Evolutionary conservation across 2,113 vertebrate species (phyloP).

Genomic region (Coturnix japonica): DNA sequence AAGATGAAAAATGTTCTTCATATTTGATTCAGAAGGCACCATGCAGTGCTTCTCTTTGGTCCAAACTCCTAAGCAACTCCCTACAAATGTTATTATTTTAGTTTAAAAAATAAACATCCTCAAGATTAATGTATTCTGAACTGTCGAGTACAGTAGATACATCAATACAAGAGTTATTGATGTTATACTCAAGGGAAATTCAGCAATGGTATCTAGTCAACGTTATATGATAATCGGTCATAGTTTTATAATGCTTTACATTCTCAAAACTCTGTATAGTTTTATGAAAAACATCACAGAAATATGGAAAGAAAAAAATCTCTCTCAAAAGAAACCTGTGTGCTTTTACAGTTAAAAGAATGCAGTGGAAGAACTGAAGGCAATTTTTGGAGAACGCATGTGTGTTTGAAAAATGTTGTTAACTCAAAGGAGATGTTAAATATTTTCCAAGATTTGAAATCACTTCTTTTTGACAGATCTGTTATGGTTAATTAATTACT

Average conservation of each 20-base stretch:
- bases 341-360: constrained; percentile 60
- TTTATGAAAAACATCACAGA: constrained; percentile 33
- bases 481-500: constrained; percentile 82
- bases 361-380: constrained; percentile 5
- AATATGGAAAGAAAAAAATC: not conserved
- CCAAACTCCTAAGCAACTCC: not conserved
- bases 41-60: not conserved
- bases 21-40: not conserved
- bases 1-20: not conserved
- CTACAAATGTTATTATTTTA: constrained; percentile 14
- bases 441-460: constrained; percentile 76
- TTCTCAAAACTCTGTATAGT: constrained; percentile 27
- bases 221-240: not conserved
- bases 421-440: constrained; percentile 63
- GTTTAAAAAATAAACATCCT: not conserved
- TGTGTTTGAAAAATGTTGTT: not conserved
- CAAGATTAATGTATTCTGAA: constrained; percentile 2
- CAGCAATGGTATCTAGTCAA: not conserved
- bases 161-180: constrained; percentile 1
- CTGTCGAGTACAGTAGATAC: not conserved
- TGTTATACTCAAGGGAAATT: constrained; percentile 1
- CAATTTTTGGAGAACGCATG: not conserved
- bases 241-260: not conserved
- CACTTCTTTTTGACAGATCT: constrained; percentile 76
- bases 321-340: constrained; percentile 15